Evolutionary conservation across 2,888 invertebrate genomes (phyloP).

Genomic region (Aspidiotus rigidus): DNA sequence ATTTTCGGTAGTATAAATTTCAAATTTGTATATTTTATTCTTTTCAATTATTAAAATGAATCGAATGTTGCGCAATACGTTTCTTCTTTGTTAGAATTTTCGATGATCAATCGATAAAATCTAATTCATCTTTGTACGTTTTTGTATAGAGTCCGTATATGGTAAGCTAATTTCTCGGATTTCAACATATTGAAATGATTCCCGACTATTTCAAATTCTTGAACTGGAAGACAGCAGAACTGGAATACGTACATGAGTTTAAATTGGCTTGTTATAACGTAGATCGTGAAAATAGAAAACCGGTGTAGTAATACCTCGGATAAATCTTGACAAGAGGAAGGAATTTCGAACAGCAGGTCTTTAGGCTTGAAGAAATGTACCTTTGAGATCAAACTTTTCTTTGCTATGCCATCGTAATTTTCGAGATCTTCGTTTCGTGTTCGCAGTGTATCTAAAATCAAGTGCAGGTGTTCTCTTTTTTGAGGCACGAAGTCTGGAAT

Average conservation of each 20-base stretch:
- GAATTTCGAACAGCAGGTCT: slow-evolving; percentile 19
- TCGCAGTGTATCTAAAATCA: slow-evolving; percentile 10
- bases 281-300: too few species aligned
- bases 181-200: slow-evolving; percentile 62
- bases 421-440: slow-evolving; percentile 3
- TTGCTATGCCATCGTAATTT: slow-evolving; percentile 12
- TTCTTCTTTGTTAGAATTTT: too few species aligned
- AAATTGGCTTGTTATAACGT: too few species aligned
- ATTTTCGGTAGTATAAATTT: not conserved
- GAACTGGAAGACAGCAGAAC: slow-evolving; percentile 50
- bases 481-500: slow-evolving; percentile 6
- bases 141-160: slow-evolving; percentile 48
- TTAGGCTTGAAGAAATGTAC: slow-evolving; percentile 21
- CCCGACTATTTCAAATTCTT: slow-evolving; percentile 57
- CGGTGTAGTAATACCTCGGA: slow-evolving; percentile 8
- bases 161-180: slow-evolving; percentile 54
- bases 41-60: not conserved
- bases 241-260: slow-evolving; percentile 38
- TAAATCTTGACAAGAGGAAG: not conserved
- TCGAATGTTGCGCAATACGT: too few species aligned
- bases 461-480: slow-evolving; percentile 9
- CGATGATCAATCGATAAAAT: not conserved
- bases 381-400: slow-evolving; percentile 14
- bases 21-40: not conserved
- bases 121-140: not conserved